Base-by-base conservation (phyloP, 2,888 invertebrate species). In the Podotricha telesiphe region DNA sequence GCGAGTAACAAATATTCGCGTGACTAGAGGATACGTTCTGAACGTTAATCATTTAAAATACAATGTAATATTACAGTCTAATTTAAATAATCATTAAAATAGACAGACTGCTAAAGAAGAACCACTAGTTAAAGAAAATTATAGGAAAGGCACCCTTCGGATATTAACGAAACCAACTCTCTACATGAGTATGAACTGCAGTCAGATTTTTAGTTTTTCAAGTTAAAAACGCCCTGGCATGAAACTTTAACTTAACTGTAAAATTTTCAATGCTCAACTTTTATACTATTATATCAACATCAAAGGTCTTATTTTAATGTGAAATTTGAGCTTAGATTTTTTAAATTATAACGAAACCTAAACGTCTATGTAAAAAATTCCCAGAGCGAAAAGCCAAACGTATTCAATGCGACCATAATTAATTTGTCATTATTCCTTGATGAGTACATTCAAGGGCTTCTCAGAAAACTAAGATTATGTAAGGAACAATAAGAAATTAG, bases 341-440 rank as follows among this genome's bases (percentile, higher is more conserved):
- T 15, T 11, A 4, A 28, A 28, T 4, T n/a, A 15, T 51, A 51
- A 63, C 8, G 19, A 37, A 65, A 55, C 47, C 45, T 13, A 56
- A 19, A 19, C 20, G 34, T 48, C 37, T 10, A 51, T 47, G 22
- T 56, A 59, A 59, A 55, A 48, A 17, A 45, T 34, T 61, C 48
- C 53, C 47, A 45, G 40, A 48, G 48, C 55, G 59, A 11, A 34
- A 61, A 65, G 50, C 37, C 59, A 53, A 65, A 40, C 59, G 61
- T 67, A 62, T 65, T 53, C 62, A 69, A 20, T 62, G 66, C 56
- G 62, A 62, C 42, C 50, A 66, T 69, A 61, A 61, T 65, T 47
- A 34, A 56, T 56, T 56, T 56, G 48, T 61, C 58, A 51, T 68
- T 40, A 65, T 17, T n/a, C 28, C 42, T 67, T 58, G 58, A 63